A percentile compares a stretch with the other conserved stretches of the same genome.
phyloP scores from a whole-genome alignment of 2,888 invertebrate species.

The Eubasilissa splendida region DNA sequence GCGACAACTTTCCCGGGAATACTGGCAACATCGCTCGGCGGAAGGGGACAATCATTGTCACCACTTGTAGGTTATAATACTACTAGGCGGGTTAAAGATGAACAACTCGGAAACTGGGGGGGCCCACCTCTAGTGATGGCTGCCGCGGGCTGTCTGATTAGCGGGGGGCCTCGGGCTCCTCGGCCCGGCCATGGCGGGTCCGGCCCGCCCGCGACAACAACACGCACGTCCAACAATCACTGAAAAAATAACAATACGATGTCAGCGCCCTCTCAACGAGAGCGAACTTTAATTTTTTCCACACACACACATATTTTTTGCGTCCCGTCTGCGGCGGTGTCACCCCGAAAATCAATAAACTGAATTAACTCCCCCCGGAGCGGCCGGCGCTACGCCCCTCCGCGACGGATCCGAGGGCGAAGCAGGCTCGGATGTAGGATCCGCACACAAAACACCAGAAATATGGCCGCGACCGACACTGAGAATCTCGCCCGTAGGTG shows the following conservation, averaged over 20 bases:
- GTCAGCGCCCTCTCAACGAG: slow-evolving; percentile 24
- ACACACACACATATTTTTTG: slow-evolving; percentile 27
- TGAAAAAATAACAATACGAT: background rate
- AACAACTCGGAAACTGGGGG: slow-evolving; percentile 17
- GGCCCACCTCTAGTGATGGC: slow-evolving; percentile 42
- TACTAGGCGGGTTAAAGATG: background rate
- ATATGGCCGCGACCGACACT: slow-evolving; percentile 2
- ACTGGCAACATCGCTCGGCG: slow-evolving; percentile 10
- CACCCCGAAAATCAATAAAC: slow-evolving; percentile 47
- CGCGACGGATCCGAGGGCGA: background rate
- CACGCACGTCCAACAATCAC: background rate
- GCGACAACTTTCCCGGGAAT: slow-evolving; percentile 2
- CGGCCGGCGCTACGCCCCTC: slow-evolving; percentile 40
- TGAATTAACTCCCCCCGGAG: slow-evolving; percentile 37
- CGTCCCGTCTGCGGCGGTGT: slow-evolving; percentile 37
- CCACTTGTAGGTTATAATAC: background rate
- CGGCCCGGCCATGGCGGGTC: slow-evolving; percentile 21
- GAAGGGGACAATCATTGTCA: background rate
- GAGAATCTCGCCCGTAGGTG: background rate
- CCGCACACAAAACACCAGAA: background rate
- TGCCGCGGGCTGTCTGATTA: background rate
- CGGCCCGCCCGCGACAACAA: slow-evolving; percentile 2
- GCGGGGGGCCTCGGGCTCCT: slow-evolving; percentile 9
- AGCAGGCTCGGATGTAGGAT: background rate
- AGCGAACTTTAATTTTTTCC: slow-evolving; percentile 32